Percentiles rank a stretch among this genome's conserved stretches.
Evolutionary conservation across 37 sponge, comb jelly and placozoan species (phyloP).

Genomic region (Hormiphora californensis): DNA sequence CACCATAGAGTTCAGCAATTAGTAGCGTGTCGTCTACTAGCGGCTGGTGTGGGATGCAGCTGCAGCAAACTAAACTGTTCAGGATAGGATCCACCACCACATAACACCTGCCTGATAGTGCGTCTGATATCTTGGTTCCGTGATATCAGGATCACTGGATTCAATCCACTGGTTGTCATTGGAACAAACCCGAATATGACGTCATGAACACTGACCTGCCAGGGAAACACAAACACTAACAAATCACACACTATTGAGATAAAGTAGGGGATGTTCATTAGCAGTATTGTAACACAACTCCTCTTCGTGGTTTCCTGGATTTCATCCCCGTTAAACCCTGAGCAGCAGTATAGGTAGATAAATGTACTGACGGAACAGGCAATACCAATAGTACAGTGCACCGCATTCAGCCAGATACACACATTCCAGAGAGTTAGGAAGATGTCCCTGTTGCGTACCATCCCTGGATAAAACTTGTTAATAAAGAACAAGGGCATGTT

Average conservation of each 20-base stretch:
- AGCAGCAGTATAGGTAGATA: background rate
- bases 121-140: background rate
- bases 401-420: background rate
- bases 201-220: conserved; percentile 2
- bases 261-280: background rate
- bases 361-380: background rate
- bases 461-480: background rate
- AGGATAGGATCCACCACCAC: too few relatives aligned
- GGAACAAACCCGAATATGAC: conserved; percentile 14
- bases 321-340: background rate
- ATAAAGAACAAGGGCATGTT: background rate
- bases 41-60: too few relatives aligned
- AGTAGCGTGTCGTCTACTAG: too few relatives aligned
- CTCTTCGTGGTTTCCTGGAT: background rate
- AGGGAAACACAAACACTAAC: background rate
- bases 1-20: too few relatives aligned
- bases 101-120: background rate
- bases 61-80: too few relatives aligned
- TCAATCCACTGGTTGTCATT: background rate
- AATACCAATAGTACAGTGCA: background rate
- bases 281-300: background rate
- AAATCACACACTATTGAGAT: background rate
- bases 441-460: background rate
- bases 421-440: background rate
- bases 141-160: background rate